These are phyloP conservation scores for Montipora efflorescens DNA, from an alignment of 64 coral and sea anemone genomes.

Conservation along the genomic window DNA sequence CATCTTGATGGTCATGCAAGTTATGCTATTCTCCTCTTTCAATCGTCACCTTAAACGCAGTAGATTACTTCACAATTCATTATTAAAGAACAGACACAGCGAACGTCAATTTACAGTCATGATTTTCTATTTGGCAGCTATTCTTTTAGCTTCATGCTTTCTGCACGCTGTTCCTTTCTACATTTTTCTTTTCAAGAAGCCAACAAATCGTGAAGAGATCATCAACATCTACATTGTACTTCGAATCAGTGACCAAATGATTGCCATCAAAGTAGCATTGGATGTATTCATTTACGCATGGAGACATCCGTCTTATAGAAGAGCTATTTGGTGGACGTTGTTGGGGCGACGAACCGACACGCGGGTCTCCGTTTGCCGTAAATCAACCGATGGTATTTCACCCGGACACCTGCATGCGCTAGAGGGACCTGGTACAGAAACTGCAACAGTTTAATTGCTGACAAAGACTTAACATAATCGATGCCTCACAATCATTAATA, in stretches of 20 bases:
- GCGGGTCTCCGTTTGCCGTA: neutral
- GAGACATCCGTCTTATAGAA: slow-evolving; percentile 58
- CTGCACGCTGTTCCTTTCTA: slow-evolving; percentile 36
- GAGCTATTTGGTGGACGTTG: slow-evolving; percentile 33
- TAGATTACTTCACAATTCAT: neutral
- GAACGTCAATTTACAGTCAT: slow-evolving; percentile 68
- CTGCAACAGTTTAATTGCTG: neutral
- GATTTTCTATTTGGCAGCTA: slow-evolving; percentile 63
- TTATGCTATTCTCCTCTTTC: slow-evolving; percentile 47
- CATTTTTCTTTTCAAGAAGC: slow-evolving; percentile 38
- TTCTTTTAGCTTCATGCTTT: slow-evolving; percentile 54
- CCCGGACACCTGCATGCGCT: neutral
- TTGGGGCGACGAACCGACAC: neutral
- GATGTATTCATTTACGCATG: slow-evolving; percentile 74
- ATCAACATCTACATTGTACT: slow-evolving; percentile 46
- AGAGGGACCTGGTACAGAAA: neutral
- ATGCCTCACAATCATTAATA: too few species aligned
- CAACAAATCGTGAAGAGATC: slow-evolving; percentile 14
- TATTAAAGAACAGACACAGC: slow-evolving; percentile 25
- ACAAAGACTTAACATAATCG: too few species aligned
- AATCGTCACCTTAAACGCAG: slow-evolving; percentile 46
- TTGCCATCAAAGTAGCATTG: slow-evolving; percentile 58
- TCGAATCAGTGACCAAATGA: slow-evolving; percentile 58
- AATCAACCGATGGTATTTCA: neutral
- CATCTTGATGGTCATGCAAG: slow-evolving; percentile 27